Evolutionary conservation across 2,888 invertebrate genomes (phyloP).

Genomic region (Adelognathus sp.): DNA sequence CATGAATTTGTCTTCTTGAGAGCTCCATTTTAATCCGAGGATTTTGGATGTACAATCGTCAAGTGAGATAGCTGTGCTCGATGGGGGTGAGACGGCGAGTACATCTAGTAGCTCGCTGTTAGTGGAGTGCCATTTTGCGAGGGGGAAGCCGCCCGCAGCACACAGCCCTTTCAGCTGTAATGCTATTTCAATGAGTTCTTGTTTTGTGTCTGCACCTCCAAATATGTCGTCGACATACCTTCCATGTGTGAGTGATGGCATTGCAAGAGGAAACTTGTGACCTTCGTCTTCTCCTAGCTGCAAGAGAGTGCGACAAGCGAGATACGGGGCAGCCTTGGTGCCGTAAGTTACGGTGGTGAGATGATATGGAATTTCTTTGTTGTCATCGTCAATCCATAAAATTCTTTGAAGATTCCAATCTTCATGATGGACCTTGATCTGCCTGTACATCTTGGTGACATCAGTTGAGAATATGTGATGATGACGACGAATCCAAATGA

Average conservation of each 20-base stretch:
- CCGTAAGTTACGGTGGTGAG: constrained; percentile 52
- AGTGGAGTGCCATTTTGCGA: constrained; percentile 46
- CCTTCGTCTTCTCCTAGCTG: constrained; percentile 52
- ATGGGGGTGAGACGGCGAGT: neutral
- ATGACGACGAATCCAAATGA: constrained; percentile 29
- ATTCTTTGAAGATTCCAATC: constrained; percentile 73
- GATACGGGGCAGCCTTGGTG: constrained; percentile 41
- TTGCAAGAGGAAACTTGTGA: constrained; percentile 30
- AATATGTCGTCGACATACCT: constrained; percentile 62
- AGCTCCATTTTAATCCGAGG: constrained; percentile 51
- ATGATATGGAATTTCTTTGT: neutral
- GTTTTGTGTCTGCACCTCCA: constrained; percentile 30
- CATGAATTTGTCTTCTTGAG: constrained; percentile 29
- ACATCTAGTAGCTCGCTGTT: too few species aligned
- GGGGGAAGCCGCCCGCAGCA: constrained; percentile 51
- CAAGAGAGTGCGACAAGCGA: constrained; percentile 32
- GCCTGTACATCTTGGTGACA: constrained; percentile 54
- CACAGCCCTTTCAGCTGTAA: constrained; percentile 35
- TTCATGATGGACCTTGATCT: constrained; percentile 43
- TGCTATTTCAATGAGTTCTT: neutral
- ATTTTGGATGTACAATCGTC: constrained; percentile 35
- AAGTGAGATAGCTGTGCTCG: neutral
- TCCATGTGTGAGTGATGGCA: constrained; percentile 17
- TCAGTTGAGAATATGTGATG: constrained; percentile 45
- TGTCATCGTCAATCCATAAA: constrained; percentile 66